Evolutionary conservation across 2,113 vertebrate genomes (phyloP).

Genomic region (Protomyctophum bolini): DNA sequence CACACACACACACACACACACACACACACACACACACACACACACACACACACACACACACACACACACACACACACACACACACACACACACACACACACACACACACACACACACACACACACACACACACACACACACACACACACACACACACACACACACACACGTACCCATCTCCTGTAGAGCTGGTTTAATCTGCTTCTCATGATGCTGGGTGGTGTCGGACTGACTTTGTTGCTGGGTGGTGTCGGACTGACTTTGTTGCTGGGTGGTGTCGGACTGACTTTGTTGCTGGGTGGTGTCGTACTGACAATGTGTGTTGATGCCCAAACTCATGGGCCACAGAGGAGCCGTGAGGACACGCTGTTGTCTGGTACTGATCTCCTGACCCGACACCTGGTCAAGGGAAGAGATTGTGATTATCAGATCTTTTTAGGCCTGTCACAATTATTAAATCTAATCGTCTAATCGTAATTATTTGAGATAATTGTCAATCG

Average conservation of each 20-base stretch:
- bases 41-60: too few species aligned
- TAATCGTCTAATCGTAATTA: too few species aligned
- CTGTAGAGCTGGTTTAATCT: background rate
- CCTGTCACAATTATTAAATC: too few species aligned
- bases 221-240: background rate
- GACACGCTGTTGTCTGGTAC: constrained; percentile 83
- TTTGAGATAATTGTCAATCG: too few species aligned
- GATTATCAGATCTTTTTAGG: too few species aligned
- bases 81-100: too few species aligned
- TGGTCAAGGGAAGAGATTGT: constrained; percentile 44
- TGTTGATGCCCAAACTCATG: constrained; percentile 86
- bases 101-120: background rate
- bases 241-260: constrained; percentile 33
- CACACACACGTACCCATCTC: background rate
- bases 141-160: background rate
- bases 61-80: too few species aligned
- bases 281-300: constrained; percentile 27
- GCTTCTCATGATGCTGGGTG: background rate
- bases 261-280: background rate
- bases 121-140: background rate
- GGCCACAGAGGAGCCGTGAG: constrained; percentile 92
- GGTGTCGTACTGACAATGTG: constrained; percentile 87
- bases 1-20: too few species aligned
- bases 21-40: too few species aligned
- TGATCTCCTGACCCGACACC: constrained; percentile 94